Evolutionary conservation across 2,797 vertebrate species (phyloP).

Genomic region (Cephalopachus bancanus): DNA sequence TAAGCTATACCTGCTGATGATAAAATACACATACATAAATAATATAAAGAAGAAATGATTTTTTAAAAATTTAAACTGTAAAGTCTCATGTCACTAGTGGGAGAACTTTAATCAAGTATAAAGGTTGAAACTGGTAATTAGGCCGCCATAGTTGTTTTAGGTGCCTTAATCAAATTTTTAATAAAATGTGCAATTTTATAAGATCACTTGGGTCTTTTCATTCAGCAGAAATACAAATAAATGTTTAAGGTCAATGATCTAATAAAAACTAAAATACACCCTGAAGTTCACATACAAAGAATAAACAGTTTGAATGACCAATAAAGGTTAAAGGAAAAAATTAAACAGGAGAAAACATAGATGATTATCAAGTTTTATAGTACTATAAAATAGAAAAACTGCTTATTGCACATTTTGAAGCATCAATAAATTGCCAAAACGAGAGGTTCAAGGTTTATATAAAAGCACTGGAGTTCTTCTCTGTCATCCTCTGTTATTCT

Average conservation of each 20-base stretch:
- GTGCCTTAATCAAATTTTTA: constrained; percentile 23
- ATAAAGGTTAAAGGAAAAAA: constrained; percentile 56
- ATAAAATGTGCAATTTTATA: neutral
- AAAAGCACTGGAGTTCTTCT: constrained; percentile 2
- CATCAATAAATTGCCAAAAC: constrained; percentile 44
- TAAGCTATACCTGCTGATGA: constrained; percentile 12
- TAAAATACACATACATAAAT: constrained; percentile 34
- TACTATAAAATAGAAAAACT: constrained; percentile 53
- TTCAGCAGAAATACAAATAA: constrained; percentile 78
- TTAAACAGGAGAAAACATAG: constrained; percentile 52
- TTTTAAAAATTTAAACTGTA: neutral
- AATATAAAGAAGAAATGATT: constrained; percentile 41
- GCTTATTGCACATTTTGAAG: constrained; percentile 57
- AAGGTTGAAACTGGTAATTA: constrained; percentile 28
- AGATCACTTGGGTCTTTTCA: constrained; percentile 67
- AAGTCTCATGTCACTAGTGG: constrained; percentile 11
- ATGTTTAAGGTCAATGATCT: constrained; percentile 25
- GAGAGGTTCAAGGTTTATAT: constrained; percentile 30
- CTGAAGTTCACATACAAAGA: constrained; percentile 55
- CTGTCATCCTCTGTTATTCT: neutral
- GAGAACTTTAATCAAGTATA: constrained; percentile 26
- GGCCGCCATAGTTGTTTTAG: neutral
- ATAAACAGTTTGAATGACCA: constrained; percentile 60
- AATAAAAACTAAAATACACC: constrained; percentile 57
- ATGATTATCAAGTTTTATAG: constrained; percentile 58